Conservation (phyloP, 2,888 invertebrate species). For the Chymomyza amoena region DNA sequence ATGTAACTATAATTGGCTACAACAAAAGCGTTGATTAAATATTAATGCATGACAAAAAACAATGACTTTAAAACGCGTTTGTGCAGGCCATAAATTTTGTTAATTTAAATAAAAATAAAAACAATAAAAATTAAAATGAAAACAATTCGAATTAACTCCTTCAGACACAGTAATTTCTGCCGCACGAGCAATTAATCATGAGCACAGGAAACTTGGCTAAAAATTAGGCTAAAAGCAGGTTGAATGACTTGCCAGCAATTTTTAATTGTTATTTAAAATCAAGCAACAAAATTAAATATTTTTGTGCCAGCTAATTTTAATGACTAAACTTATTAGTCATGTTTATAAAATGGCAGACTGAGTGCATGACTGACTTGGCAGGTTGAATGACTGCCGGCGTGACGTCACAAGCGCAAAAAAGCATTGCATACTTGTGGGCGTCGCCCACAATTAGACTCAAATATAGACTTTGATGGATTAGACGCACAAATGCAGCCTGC, state of each 20-base stretch:
- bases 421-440: constrained; percentile 58
- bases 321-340: constrained; percentile 45
- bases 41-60: constrained; percentile 41
- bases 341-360: constrained; percentile 29
- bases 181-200: constrained; percentile 65
- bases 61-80: neutral
- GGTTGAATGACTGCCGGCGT: neutral
- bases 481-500: constrained; percentile 26
- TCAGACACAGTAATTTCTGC: constrained; percentile 55
- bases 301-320: neutral
- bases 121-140: constrained; percentile 7
- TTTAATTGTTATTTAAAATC: neutral
- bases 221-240: constrained; percentile 25
- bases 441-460: constrained; percentile 10
- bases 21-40: constrained; percentile 23
- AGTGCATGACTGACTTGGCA: neutral
- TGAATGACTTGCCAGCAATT: constrained; percentile 45
- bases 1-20: constrained; percentile 42
- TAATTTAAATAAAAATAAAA: constrained; percentile 57
- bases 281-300: neutral
- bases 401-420: constrained; percentile 11
- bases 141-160: constrained; percentile 35
- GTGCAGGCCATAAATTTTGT: constrained; percentile 48
- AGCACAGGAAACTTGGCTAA: neutral
- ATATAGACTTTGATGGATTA: constrained; percentile 44